phyloP scores from a whole-genome alignment of 2,797 vertebrate genomes.

The Calcarius lapponicus region DNA sequence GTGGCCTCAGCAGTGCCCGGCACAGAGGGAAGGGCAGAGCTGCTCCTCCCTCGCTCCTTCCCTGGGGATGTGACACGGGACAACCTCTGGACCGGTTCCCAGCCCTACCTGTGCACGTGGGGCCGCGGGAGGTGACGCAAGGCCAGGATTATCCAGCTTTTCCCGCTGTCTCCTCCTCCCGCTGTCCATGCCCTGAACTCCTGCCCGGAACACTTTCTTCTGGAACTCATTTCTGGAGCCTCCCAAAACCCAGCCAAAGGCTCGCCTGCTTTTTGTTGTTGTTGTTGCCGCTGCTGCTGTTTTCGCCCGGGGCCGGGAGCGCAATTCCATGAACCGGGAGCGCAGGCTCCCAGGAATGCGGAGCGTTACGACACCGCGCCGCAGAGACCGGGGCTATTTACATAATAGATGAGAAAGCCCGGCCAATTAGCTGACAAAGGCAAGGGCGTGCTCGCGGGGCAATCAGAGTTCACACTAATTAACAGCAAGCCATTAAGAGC shows the following conservation, averaged over 20 bases:
- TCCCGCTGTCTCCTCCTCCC: background rate
- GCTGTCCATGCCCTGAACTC: conserved; percentile 17
- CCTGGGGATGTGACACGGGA: background rate
- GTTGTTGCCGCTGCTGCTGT: background rate
- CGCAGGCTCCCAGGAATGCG: conserved; percentile 52
- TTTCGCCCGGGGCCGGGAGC: conserved; percentile 43
- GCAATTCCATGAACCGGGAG: conserved; percentile 21
- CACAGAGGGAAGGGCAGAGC: background rate
- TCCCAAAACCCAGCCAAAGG: background rate
- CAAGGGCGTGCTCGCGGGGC: conserved; percentile 44
- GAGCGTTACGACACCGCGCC: conserved; percentile 23
- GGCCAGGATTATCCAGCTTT: background rate
- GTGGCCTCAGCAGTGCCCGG: rapidly evolving
- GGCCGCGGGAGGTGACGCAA: background rate
- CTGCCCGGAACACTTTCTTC: conserved; percentile 61
- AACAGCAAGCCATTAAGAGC: conserved; percentile 8
- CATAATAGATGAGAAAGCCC: conserved; percentile 58
- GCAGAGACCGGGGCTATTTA: conserved; percentile 46
- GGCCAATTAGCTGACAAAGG: conserved; percentile 52
- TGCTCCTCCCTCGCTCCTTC: background rate
- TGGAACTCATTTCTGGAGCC: background rate
- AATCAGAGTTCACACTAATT: conserved; percentile 50
- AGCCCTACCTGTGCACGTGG: background rate
- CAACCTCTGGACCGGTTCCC: background rate
- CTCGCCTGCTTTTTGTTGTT: background rate